phyloP scores from a whole-genome alignment of 2,113 vertebrate species.

The Tachuris rubrigastra region DNA sequence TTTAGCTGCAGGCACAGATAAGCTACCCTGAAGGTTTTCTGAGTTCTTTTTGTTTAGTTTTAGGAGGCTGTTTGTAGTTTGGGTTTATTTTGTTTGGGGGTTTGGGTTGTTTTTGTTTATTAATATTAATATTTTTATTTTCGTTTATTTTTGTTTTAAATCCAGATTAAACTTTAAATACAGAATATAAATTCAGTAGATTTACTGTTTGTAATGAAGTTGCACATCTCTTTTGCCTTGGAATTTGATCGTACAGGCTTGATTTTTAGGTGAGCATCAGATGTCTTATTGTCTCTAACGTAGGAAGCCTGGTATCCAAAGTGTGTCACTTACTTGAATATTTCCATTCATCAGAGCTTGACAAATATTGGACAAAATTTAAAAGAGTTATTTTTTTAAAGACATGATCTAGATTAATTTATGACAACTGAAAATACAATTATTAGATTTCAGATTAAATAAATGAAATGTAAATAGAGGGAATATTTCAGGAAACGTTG shows the following conservation, averaged over 20 bases:
- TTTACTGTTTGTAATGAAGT: neutral
- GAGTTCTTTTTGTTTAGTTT: neutral
- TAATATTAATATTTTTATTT: too few relatives aligned
- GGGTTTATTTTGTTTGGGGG: neutral
- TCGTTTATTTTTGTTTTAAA: neutral
- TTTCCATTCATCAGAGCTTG: neutral
- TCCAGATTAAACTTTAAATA: neutral
- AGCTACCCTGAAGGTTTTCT: neutral
- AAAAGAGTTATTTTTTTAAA: neutral
- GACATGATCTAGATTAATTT: neutral
- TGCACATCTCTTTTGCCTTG: neutral
- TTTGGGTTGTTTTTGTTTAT: too few relatives aligned
- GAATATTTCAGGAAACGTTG: neutral
- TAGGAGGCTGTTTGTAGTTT: neutral
- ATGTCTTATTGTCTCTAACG: neutral
- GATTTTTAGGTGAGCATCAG: neutral
- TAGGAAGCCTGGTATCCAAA: neutral
- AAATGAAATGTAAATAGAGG: neutral
- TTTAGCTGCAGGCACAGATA: neutral
- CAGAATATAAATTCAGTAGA: neutral
- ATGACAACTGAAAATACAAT: neutral
- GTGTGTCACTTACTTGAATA: neutral
- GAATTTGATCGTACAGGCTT: neutral
- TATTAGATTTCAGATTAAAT: neutral
- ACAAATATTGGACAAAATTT: neutral